Conservation (phyloP, 2,888 invertebrate species). For the Nysson spinosus region DNA sequence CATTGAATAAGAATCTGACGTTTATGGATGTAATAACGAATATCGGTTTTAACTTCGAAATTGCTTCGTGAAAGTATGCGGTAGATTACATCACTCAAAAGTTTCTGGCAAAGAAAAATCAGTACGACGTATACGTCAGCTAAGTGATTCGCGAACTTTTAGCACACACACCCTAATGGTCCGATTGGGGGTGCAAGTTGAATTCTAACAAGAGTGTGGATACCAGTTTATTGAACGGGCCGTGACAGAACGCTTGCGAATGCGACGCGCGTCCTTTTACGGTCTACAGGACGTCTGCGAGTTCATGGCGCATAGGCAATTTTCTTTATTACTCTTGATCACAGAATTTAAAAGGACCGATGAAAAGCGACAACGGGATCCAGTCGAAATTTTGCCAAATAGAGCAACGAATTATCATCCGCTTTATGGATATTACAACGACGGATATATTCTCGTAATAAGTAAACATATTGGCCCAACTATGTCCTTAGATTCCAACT, state of each 20-base stretch:
- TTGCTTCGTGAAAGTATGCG: no score
- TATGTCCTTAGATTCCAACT: no score
- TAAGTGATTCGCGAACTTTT: slow-evolving; percentile 33
- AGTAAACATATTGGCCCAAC: no score
- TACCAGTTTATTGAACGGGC: slow-evolving; percentile 10
- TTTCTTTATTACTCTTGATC: slow-evolving; percentile 8
- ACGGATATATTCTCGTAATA: no score
- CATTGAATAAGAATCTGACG: no score
- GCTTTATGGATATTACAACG: no score
- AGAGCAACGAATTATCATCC: neutral
- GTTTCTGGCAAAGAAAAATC: neutral
- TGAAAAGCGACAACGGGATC: neutral
- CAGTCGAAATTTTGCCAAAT: slow-evolving; percentile 1
- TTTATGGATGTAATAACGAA: no score
- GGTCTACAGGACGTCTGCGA: slow-evolving; percentile 6
- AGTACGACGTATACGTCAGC: slow-evolving; percentile 9
- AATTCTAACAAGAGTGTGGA: slow-evolving; percentile 3
- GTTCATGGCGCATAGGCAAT: slow-evolving; percentile 1
- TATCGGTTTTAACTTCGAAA: no score
- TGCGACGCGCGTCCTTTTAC: slow-evolving; percentile 20
- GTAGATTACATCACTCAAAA: slow-evolving; percentile 3
- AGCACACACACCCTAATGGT: neutral
- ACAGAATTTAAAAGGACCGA: slow-evolving; percentile 2
- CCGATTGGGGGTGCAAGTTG: slow-evolving; percentile 9
- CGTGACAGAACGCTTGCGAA: slow-evolving; percentile 11